Percentiles rank a stretch among this genome's conserved stretches.
Evolutionary conservation across 2,113 vertebrate species (phyloP).

Genomic region (Dromas ardeola): DNA sequence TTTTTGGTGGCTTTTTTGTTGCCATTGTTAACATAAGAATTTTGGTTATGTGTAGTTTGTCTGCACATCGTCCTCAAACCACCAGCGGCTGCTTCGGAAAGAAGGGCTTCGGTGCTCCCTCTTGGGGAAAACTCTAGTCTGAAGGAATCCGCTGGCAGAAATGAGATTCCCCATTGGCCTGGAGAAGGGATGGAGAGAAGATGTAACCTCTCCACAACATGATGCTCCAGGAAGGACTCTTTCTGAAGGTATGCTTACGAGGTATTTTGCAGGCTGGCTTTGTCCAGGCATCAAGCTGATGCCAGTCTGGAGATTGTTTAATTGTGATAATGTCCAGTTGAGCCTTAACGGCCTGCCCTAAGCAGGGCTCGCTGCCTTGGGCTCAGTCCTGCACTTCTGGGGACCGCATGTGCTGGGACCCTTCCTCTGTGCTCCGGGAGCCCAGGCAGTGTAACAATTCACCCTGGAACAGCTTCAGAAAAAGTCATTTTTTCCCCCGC

Average conservation of each 20-base stretch:
- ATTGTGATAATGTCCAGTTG: neutral
- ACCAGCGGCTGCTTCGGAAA: neutral
- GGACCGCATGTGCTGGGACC: fast-evolving
- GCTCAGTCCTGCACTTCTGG: neutral
- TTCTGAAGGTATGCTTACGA: neutral
- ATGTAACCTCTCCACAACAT: neutral
- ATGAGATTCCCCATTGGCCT: neutral
- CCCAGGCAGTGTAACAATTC: neutral
- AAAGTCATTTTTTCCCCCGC: neutral
- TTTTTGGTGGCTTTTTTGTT: neutral
- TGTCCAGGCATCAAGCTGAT: neutral
- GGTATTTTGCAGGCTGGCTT: neutral
- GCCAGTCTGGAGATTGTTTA: neutral
- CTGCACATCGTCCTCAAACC: neutral
- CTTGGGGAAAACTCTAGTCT: neutral
- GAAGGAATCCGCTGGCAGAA: neutral
- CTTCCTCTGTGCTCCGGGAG: neutral
- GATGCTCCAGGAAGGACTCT: neutral
- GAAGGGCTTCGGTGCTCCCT: neutral
- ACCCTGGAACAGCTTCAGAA: neutral
- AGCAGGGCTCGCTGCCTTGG: neutral
- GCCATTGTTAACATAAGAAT: neutral
- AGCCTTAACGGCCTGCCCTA: neutral
- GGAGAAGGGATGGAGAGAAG: neutral
- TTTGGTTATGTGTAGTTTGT: neutral